Evolutionary conservation across 2,113 vertebrate genomes (phyloP).

Genomic region (Conger conger): DNA sequence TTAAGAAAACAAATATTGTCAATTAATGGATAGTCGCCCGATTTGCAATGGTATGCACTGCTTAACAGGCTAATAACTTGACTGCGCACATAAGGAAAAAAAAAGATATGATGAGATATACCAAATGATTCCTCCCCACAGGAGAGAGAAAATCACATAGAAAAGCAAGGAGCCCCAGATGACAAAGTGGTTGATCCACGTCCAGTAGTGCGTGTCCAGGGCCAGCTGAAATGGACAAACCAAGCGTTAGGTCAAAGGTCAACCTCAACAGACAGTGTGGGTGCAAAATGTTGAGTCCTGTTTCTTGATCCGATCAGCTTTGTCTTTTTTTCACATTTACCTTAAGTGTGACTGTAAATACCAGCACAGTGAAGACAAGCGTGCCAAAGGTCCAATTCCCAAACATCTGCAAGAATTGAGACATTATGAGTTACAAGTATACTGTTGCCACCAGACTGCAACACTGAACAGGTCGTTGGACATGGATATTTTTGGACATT

Average conservation of each 20-base stretch:
- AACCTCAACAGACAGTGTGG: neutral
- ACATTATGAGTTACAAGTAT: slow-evolving; percentile 43
- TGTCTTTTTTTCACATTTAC: slow-evolving; percentile 56
- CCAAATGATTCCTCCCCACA: slow-evolving; percentile 97
- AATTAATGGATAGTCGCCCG: no score
- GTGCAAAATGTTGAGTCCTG: neutral
- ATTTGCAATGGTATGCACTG: neutral
- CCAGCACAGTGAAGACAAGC: slow-evolving; percentile 90
- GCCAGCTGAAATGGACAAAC: slow-evolving; percentile 74
- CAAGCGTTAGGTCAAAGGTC: slow-evolving; percentile 23
- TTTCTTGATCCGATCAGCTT: neutral
- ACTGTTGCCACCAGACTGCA: neutral
- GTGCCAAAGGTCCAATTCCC: slow-evolving; percentile 98
- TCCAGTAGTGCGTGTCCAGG: slow-evolving; percentile 98
- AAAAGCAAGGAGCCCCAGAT: slow-evolving; percentile 97
- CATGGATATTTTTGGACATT: neutral
- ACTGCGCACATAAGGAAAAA: neutral
- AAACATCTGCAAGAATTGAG: slow-evolving; percentile 77
- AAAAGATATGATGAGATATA: slow-evolving; percentile 53
- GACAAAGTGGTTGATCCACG: slow-evolving; percentile 97
- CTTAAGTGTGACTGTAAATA: slow-evolving; percentile 95
- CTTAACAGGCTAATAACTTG: neutral
- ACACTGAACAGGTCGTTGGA: neutral
- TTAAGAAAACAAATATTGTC: no score
- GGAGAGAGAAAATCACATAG: slow-evolving; percentile 92